Evolutionary conservation across 1,140 invertebrate genomes (phyloP), one percentile per base, ranked within the genome.

Genomic region (Drosophila ironensis): DNA sequence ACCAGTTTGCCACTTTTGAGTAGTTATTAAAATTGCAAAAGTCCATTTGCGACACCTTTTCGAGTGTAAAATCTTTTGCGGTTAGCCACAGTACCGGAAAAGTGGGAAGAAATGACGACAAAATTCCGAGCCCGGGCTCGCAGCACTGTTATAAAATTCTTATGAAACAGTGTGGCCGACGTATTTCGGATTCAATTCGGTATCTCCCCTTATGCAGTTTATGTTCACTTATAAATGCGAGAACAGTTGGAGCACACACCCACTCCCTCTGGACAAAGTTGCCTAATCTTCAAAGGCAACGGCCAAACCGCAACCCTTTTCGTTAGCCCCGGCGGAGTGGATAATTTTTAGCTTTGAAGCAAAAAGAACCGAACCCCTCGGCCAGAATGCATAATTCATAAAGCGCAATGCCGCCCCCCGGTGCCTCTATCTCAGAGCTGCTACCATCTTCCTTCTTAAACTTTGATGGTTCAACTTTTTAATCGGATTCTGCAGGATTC

Each of bases 381-480:
- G 76, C 66, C 35, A 71, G 42, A 81, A 80, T 80, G 77, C 76
- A 80, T 80, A 75, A 80, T 80, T 80, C 76, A 80, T 80, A 81
- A 67, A 71, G 51, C 60, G 47, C 52, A 59, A 50, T 37, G 1
- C 14, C 16, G 2, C 63, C 57, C 56, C 52, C 50, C 54, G 51
- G 9, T 17, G 12, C 12, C 45, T 33, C 25, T 20, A 22, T 30
- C 17, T 40, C 20, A 19, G 3, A 4, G 50, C 69, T 51, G 35
- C 27, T 4, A 25, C 33, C 20, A 14, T 42, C 28, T 24, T 17
- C 33, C 33, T 63, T 47, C 59, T 48, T 64, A 52, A 80, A 80
- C 76, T 80, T 75, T 81, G 70, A 81, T 69, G 76, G 59, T 50
- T 75, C 25, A 80, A 80, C 66, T 80, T 80, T 80, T 71, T 71